Evolutionary conservation across 1,140 invertebrate genomes (phyloP).

Genomic region (Drosophila pallidifrons): DNA sequence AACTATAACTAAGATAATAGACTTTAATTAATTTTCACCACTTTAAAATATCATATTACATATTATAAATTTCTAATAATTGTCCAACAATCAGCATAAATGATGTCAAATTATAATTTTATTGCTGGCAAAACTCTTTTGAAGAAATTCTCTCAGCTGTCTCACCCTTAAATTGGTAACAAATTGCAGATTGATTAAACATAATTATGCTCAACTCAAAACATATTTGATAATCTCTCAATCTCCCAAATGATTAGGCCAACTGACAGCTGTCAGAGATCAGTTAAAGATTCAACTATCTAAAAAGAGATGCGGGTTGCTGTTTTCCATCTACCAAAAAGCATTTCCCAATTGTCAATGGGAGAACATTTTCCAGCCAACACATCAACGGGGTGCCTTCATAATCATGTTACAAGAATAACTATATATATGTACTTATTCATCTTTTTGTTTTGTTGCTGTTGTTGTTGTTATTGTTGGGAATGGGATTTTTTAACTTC

Average conservation of each 20-base stretch:
- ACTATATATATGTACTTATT: background rate
- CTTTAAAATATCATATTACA: no score
- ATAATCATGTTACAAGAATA: constrained; percentile 7
- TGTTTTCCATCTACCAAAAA: constrained; percentile 28
- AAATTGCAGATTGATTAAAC: constrained; percentile 21
- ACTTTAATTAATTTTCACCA: no score
- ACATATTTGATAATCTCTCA: constrained; percentile 40
- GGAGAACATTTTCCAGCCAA: constrained; percentile 24
- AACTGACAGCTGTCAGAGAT: constrained; percentile 64
- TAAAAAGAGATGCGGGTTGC: constrained; percentile 38
- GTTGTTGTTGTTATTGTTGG: no score
- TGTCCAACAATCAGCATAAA: no score
- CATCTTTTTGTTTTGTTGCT: no score
- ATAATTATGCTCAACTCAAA: constrained; percentile 17
- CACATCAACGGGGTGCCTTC: constrained; percentile 18
- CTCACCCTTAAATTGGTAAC: constrained; percentile 10
- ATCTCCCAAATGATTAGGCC: constrained; percentile 42
- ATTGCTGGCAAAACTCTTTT: no score
- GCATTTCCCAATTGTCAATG: constrained; percentile 7
- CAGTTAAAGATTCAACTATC: constrained; percentile 24
- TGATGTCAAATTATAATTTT: no score
- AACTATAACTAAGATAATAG: no score
- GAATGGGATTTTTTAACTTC: background rate
- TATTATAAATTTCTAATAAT: no score
- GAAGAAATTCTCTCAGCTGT: background rate